phyloP scores from a whole-genome alignment of 64 coral and sea anemone genomes.

The Pocillopora verrucosa region DNA sequence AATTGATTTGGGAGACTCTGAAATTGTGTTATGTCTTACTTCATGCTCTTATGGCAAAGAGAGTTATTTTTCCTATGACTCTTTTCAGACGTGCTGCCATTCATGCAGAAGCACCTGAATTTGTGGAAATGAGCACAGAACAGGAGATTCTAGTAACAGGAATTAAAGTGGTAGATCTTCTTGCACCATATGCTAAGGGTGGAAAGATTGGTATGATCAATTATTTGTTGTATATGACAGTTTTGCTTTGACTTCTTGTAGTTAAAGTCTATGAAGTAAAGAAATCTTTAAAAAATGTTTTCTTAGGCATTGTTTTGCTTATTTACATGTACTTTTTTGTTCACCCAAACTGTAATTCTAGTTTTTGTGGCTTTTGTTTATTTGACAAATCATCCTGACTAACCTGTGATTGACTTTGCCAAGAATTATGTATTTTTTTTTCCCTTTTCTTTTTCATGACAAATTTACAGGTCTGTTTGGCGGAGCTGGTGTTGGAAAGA shows the following conservation, averaged over 20 bases:
- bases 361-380: too few relatives aligned
- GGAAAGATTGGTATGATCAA: constrained; percentile 95
- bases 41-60: too few relatives aligned
- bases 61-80: not conserved
- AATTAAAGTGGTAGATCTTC: constrained; percentile 98
- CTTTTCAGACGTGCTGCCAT: constrained; percentile 83
- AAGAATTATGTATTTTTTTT: not conserved
- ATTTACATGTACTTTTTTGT: too few relatives aligned
- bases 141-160: constrained; percentile 98
- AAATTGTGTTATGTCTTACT: too few relatives aligned
- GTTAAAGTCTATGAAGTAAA: too few relatives aligned
- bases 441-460: not conserved
- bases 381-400: too few relatives aligned
- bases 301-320: too few relatives aligned
- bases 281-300: too few relatives aligned
- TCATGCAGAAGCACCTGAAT: constrained; percentile 98
- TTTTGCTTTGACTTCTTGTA: too few relatives aligned
- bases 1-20: too few relatives aligned
- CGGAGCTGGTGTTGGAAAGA: constrained; percentile 98
- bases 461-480: constrained; percentile 82
- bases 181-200: constrained; percentile 98
- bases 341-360: too few relatives aligned
- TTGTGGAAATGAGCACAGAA: constrained; percentile 99
- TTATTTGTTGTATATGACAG: not conserved
- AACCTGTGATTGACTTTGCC: not conserved